Percentiles rank a stretch among this genome's conserved stretches.
Conservation (phyloP, 2,797 vertebrate species). For the Labroides dimidiatus region DNA sequence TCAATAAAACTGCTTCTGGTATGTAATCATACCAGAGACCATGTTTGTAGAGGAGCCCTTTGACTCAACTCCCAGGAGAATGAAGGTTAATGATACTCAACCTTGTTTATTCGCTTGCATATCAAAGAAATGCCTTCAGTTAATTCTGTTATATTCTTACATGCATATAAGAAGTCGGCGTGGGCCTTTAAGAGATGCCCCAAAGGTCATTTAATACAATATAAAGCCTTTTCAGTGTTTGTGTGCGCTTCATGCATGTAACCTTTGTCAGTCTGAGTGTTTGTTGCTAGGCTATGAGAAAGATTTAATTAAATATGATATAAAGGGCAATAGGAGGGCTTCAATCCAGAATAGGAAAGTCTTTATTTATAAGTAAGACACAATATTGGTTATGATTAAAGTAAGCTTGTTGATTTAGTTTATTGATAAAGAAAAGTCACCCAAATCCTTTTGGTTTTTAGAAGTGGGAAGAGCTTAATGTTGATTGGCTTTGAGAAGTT, state of each 20-base stretch:
- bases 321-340: slow-evolving; percentile 57
- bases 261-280: slow-evolving; percentile 39
- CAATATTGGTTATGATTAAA: slow-evolving; percentile 61
- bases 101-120: slow-evolving; percentile 47
- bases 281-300: slow-evolving; percentile 37
- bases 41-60: slow-evolving; percentile 39
- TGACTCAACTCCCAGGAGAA: slow-evolving; percentile 45
- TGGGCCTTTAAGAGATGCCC: slow-evolving; percentile 12
- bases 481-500: too few relatives aligned
- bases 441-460: slow-evolving; percentile 45
- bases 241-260: slow-evolving; percentile 11
- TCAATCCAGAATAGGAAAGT: slow-evolving; percentile 58
- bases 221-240: slow-evolving; percentile 1
- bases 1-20: slow-evolving; percentile 31
- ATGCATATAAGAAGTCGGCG: slow-evolving; percentile 2
- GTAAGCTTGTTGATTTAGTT: slow-evolving; percentile 66
- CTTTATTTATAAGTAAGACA: slow-evolving; percentile 58
- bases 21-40: slow-evolving; percentile 49
- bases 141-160: slow-evolving; percentile 14
- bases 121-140: slow-evolving; percentile 25
- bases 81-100: slow-evolving; percentile 53
- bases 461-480: too few relatives aligned
- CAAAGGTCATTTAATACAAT: not conserved
- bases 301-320: slow-evolving; percentile 63
- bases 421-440: slow-evolving; percentile 68